Evolutionary conservation across 1,140 invertebrate genomes (phyloP), one percentile per base, ranked within the genome.

Genomic region (Helicoverpa armigera): DNA sequence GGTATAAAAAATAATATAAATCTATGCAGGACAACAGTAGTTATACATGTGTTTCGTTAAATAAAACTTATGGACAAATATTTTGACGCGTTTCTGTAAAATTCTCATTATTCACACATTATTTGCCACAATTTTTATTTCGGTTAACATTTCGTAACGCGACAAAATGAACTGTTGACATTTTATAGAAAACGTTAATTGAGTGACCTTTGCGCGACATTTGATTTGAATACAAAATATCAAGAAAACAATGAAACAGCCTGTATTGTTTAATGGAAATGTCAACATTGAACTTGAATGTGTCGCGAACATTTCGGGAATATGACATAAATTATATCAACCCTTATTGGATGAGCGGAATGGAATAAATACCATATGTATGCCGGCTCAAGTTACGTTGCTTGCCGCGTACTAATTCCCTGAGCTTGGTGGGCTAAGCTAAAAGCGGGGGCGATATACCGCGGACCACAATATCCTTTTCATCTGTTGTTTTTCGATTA

Each of bases 311-410:
- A 88, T 90, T 88, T 86, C 77, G 86, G 87, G 89, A 90, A 91
- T 93, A 93, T 94, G 92, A 93, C 93, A 94, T 92, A 93, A 94
- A 93, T 93, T 93, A 94, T 91, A 89, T 89, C 87, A 87, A 88
- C 91, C 91, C 93, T 88, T 88, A 87, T 89, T 89, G 86, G 85
- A 82, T 89, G 90, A 88, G 88, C 86, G 86, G 81, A 90, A 91
- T 90, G 90, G 90, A 92, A 92, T 94, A 93, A 91, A 91, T 89
- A 92, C 91, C 93, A 93, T 94, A 93, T 93, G 93, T 91, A 91
- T 83, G 85, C 82, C 73, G 85, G 92, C 74, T 94, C 92, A 85
- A 87, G 89, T 94, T 94, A 92, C 93, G 84, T 86, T 86, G 90
- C 76, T 67, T 43, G 86, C 86, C 85, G 87, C 83, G 85, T 87